Conservation (phyloP, 1,140 invertebrate species). For the Galendromus occidentalis region DNA sequence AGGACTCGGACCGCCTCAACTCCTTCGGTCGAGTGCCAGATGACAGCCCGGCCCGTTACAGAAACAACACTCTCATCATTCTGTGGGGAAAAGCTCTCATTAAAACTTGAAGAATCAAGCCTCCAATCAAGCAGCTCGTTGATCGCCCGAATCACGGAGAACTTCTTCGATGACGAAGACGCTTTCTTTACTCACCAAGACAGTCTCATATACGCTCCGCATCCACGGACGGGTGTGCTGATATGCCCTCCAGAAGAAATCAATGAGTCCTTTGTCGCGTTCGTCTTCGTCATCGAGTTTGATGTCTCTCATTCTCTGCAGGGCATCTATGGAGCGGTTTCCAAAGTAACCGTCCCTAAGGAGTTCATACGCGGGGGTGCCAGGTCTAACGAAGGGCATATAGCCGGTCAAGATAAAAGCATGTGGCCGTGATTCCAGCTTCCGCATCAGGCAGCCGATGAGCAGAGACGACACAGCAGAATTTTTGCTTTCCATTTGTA, state of each 20-base stretch:
- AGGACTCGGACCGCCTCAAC: neutral
- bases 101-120: neutral
- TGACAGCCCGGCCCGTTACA: neutral
- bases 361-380: neutral
- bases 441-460: neutral
- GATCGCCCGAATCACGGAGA: too few species aligned
- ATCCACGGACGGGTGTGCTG: neutral
- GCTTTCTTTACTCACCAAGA: neutral
- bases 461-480: neutral
- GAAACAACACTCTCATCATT: neutral
- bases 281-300: neutral
- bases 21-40: constrained; percentile 3
- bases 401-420: neutral
- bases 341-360: neutral
- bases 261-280: neutral
- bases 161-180: neutral
- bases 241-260: neutral
- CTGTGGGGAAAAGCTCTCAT: neutral
- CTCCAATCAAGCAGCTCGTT: too few species aligned
- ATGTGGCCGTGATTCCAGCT: neutral
- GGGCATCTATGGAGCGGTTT: neutral
- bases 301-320: neutral
- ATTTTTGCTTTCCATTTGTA: neutral
- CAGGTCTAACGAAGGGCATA: neutral
- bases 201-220: constrained; percentile 8